A percentile compares a stretch with the other conserved stretches of the same genome.
Evolutionary conservation across 2,113 vertebrate species (phyloP).

Genomic region (Rousettus leschenaultii): DNA sequence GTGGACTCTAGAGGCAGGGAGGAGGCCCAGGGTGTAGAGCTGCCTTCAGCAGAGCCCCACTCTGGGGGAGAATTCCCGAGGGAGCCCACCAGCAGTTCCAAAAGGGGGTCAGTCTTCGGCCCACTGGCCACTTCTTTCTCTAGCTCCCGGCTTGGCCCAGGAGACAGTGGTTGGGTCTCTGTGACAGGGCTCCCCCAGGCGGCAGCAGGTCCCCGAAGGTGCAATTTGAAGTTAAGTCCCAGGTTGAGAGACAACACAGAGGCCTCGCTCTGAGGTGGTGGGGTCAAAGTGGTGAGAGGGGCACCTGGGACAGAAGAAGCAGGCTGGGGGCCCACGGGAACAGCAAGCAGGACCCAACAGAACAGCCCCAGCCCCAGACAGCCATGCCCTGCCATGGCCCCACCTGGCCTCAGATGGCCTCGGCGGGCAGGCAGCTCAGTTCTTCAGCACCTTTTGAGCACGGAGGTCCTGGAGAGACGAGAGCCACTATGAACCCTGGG

Average conservation of each 20-base stretch:
- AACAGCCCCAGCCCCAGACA: conserved; percentile 62
- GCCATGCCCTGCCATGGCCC: conserved; percentile 48
- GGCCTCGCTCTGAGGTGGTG: conserved; percentile 62
- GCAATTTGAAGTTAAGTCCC: conserved; percentile 79
- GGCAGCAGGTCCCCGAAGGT: conserved; percentile 68
- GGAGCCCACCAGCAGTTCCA: conserved; percentile 61
- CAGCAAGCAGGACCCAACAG: conserved; percentile 50
- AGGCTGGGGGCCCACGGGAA: conserved; percentile 63
- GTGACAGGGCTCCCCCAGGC: conserved; percentile 64
- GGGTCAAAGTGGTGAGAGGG: conserved; percentile 48
- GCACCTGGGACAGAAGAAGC: neutral
- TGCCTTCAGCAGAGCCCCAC: conserved; percentile 72
- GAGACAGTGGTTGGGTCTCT: conserved; percentile 54
- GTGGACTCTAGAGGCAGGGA: conserved; percentile 44
- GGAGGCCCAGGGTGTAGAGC: conserved; percentile 11
- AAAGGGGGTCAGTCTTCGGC: conserved; percentile 52
- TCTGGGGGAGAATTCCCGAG: conserved; percentile 42
- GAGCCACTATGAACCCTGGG: conserved; percentile 29
- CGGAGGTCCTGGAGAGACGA: conserved; percentile 57
- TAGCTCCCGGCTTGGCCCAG: conserved; percentile 14
- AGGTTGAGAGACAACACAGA: conserved; percentile 76
- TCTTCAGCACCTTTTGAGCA: conserved; percentile 40
- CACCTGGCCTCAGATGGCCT: neutral
- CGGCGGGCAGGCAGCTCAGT: neutral
- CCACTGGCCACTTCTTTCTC: conserved; percentile 16